Percentiles rank a stretch among this genome's conserved stretches.
Evolutionary conservation across 1,140 invertebrate genomes (phyloP).

Genomic region (Euwallacea fornicatus): DNA sequence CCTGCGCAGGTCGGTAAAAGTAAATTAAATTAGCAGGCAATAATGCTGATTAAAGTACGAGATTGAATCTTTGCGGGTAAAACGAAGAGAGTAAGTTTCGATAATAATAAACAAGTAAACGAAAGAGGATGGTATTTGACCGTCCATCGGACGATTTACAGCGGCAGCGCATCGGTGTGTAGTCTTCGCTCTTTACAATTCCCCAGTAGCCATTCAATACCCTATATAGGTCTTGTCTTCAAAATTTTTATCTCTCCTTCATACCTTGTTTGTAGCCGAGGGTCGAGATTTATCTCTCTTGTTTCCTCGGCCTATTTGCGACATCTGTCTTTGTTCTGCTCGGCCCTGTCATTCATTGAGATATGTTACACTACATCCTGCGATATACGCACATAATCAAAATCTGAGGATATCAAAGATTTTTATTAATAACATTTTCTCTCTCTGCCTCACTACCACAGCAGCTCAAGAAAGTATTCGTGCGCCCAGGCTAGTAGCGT

Average conservation of each 20-base stretch:
- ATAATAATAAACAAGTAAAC: too few relatives aligned
- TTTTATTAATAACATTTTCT: too few relatives aligned
- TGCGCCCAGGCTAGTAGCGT: too few relatives aligned
- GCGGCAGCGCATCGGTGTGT: constrained; percentile 8
- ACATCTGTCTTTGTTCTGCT: constrained; percentile 38
- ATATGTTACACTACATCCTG: constrained; percentile 27
- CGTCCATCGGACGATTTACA: constrained; percentile 30
- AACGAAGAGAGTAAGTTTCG: too few relatives aligned
- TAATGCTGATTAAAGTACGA: too few relatives aligned
- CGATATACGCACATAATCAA: too few relatives aligned
- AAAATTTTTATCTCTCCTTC: constrained; percentile 52
- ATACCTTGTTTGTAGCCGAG: constrained; percentile 50
- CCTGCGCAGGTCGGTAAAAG: background rate
- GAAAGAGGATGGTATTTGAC: constrained; percentile 12
- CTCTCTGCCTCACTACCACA: too few relatives aligned
- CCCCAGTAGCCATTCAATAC: constrained; percentile 47
- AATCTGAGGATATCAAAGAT: too few relatives aligned
- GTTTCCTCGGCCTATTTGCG: constrained; percentile 39
- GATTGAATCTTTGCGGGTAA: too few relatives aligned
- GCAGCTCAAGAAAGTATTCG: too few relatives aligned
- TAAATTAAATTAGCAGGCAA: too few relatives aligned
- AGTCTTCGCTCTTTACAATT: constrained; percentile 43
- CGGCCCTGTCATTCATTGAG: constrained; percentile 36
- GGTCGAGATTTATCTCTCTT: constrained; percentile 46
- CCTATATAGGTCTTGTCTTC: constrained; percentile 50